Evolutionary conservation across 1,140 invertebrate genomes (phyloP).

Genomic region (Hypsibius dujardini): DNA sequence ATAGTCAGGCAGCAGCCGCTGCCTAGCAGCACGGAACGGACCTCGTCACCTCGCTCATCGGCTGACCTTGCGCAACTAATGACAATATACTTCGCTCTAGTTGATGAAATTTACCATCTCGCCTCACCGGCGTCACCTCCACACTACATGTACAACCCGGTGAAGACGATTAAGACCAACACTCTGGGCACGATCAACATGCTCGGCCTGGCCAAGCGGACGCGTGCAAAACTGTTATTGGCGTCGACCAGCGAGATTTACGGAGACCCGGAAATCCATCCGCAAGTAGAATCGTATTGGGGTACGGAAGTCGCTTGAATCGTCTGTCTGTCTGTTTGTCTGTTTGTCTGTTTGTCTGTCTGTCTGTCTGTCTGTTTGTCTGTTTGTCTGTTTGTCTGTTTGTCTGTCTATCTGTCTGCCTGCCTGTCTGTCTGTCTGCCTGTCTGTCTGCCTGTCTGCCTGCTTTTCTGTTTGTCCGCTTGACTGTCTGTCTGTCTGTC

Average conservation of each 20-base stretch:
- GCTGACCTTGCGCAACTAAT: not conserved
- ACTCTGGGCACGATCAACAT: slow-evolving; percentile 98
- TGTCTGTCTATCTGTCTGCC: too few species aligned
- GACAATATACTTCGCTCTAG: slow-evolving; percentile 32
- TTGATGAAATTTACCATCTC: slow-evolving; percentile 97
- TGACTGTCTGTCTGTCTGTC: too few species aligned
- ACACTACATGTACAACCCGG: slow-evolving; percentile 99
- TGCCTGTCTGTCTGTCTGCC: too few species aligned
- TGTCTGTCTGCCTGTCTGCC: too few species aligned
- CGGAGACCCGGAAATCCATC: slow-evolving; percentile 88
- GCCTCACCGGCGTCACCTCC: slow-evolving; percentile 95
- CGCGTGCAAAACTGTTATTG: slow-evolving; percentile 78
- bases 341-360: too few species aligned
- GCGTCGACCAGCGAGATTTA: slow-evolving; percentile 98
- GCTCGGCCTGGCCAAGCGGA: slow-evolving; percentile 76
- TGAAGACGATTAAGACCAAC: slow-evolving; percentile 99
- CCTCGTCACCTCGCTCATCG: too few species aligned
- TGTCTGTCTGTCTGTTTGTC: too few species aligned
- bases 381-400: too few species aligned
- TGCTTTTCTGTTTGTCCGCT: too few species aligned
- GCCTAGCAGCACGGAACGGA: too few species aligned
- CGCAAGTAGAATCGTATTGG: slow-evolving; percentile 89
- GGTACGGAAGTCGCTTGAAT: slow-evolving; percentile 29
- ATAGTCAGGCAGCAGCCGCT: not conserved
- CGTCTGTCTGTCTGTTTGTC: too few species aligned